These are phyloP conservation scores for Dermolepida albohirtum DNA, from an alignment of 2,888 invertebrate species.

Conservation along the genomic window DNA sequence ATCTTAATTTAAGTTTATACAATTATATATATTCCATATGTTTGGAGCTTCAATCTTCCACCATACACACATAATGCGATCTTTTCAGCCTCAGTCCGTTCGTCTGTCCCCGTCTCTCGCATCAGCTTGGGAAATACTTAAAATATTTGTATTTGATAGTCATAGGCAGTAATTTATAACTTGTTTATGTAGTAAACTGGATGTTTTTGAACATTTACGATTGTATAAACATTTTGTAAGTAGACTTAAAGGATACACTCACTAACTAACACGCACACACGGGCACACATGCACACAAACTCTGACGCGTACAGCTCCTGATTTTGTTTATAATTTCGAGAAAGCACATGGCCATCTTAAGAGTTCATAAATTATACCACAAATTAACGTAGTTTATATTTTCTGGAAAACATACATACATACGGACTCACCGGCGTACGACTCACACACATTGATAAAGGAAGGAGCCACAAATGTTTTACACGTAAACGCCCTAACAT, in stretches of 20 bases:
- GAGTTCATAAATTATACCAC: conserved; percentile 50
- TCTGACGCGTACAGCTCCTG: conserved; percentile 1
- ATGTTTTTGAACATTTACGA: conserved; percentile 46
- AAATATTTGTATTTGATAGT: conserved; percentile 42
- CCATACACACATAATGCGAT: too few species aligned
- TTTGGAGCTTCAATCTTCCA: too few species aligned
- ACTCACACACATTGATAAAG: background rate
- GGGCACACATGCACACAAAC: conserved; percentile 20
- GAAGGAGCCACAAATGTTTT: background rate
- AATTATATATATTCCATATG: too few species aligned
- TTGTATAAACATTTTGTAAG: conserved; percentile 49
- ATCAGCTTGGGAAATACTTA: conserved; percentile 34
- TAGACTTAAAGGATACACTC: conserved; percentile 36
- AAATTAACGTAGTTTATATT: conserved; percentile 50
- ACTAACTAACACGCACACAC: conserved; percentile 32
- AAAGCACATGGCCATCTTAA: conserved; percentile 49
- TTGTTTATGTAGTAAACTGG: conserved; percentile 44
- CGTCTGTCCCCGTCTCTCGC: background rate
- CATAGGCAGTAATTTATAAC: conserved; percentile 44
- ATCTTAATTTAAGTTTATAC: too few species aligned
- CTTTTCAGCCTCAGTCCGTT: too few species aligned
- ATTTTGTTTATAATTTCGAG: conserved; percentile 49
- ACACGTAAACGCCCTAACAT: background rate
- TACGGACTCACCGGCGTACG: background rate
- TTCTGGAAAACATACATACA: conserved; percentile 22